Evolutionary conservation across 92 coral and sea anemone genomes (phyloP).

Genomic region (Epizoanthus scotinus): DNA sequence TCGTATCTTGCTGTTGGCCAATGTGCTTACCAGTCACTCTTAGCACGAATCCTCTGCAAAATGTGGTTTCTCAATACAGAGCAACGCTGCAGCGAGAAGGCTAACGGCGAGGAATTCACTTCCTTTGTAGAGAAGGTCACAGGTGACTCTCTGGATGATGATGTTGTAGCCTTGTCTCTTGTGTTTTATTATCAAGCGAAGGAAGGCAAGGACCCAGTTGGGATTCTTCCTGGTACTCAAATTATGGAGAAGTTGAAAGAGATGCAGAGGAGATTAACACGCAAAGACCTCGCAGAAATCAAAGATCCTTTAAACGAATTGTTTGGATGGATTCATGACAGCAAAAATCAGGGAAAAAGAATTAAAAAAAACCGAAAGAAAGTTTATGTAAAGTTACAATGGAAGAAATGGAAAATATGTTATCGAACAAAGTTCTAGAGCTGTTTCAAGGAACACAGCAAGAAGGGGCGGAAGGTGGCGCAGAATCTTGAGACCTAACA

Average conservation of each 20-base stretch:
- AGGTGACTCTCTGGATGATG: background rate
- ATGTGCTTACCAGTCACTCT: background rate
- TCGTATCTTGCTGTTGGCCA: too few relatives aligned
- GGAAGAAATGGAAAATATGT: too few relatives aligned
- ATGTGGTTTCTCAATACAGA: slow-evolving; percentile 1
- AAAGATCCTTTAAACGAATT: too few relatives aligned
- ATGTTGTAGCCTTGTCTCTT: background rate
- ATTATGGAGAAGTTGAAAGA: background rate
- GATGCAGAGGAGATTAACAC: background rate
- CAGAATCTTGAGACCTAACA: too few relatives aligned
- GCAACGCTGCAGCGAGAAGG: background rate
- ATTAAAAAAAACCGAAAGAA: too few relatives aligned
- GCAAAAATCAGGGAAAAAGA: too few relatives aligned
- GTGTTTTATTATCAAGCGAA: background rate
- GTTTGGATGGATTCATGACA: too few relatives aligned
- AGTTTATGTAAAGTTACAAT: too few relatives aligned
- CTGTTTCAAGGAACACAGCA: too few relatives aligned
- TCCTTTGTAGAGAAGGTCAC: background rate
- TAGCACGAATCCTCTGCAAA: background rate
- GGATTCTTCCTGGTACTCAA: background rate
- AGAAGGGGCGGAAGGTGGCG: too few relatives aligned
- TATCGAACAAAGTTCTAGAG: too few relatives aligned
- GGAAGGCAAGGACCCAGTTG: background rate
- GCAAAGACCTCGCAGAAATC: too few relatives aligned
- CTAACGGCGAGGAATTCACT: background rate